Evolutionary conservation across 2,797 vertebrate species (phyloP).

Genomic region (Trachurus trachurus): DNA sequence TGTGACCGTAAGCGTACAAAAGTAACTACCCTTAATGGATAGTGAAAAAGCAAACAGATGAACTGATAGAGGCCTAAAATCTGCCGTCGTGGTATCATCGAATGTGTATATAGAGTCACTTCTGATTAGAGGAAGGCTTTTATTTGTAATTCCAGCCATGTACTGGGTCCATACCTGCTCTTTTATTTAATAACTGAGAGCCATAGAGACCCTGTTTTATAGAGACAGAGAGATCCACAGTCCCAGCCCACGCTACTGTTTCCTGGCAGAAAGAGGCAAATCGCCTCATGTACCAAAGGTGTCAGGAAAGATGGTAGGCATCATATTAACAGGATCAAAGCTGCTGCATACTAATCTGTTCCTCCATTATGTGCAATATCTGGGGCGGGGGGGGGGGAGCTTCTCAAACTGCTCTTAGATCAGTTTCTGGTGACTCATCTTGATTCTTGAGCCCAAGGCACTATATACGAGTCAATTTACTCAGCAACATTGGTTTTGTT

Average conservation of each 20-base stretch:
- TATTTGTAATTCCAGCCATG: too few relatives aligned
- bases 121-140: too few relatives aligned
- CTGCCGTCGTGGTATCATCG: too few relatives aligned
- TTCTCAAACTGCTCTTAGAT: constrained; percentile 64
- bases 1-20: too few relatives aligned
- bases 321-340: constrained; percentile 75
- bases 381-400: constrained; percentile 40
- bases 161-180: too few relatives aligned
- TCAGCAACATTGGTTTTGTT: constrained; percentile 61
- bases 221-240: not conserved
- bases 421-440: constrained; percentile 66
- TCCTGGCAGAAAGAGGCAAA: constrained; percentile 56
- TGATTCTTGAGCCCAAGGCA: constrained; percentile 37
- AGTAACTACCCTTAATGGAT: too few relatives aligned
- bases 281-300: constrained; percentile 49
- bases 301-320: constrained; percentile 43
- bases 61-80: too few relatives aligned
- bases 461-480: constrained; percentile 32
- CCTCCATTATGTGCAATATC: constrained; percentile 69
- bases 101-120: too few relatives aligned
- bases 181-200: constrained; percentile 16
- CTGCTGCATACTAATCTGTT: constrained; percentile 62
- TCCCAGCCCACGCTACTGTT: constrained; percentile 24
- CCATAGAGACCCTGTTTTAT: constrained; percentile 1
- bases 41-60: too few relatives aligned